A percentile compares a stretch with the other conserved stretches of the same genome.
Evolutionary conservation across 2,888 invertebrate genomes (phyloP).

Genomic region (Caenorhabditis macrosperma): DNA sequence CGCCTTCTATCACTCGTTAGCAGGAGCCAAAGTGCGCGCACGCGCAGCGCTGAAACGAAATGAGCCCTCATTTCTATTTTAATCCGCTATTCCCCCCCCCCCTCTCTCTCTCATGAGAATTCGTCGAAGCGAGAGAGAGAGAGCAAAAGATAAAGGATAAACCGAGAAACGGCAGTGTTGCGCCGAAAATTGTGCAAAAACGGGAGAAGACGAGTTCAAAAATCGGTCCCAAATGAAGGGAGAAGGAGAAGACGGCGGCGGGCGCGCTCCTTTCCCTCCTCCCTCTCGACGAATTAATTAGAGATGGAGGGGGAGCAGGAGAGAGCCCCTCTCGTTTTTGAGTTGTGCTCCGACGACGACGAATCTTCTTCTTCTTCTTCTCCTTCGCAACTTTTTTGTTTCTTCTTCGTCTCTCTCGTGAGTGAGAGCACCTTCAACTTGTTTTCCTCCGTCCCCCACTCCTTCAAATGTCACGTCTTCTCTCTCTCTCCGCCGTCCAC

Average conservation of each 20-base stretch:
- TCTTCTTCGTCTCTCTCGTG: conserved; percentile 12
- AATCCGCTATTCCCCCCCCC: conserved; percentile 8
- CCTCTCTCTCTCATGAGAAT: not conserved
- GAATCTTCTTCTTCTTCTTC: too few relatives aligned
- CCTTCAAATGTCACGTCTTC: conserved; percentile 31
- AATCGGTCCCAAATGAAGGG: conserved; percentile 6
- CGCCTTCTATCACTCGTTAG: not conserved
- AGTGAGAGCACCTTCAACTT: conserved; percentile 26
- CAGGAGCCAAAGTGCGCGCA: conserved; percentile 24
- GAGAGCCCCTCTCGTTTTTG: conserved; percentile 16
- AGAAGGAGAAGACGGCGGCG: conserved; percentile 7
- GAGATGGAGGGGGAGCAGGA: conserved; percentile 43
- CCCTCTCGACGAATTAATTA: conserved; percentile 52
- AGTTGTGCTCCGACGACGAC: conserved; percentile 16
- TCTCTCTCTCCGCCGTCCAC: not conserved
- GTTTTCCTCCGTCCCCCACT: not conserved
- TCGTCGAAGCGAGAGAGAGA: not conserved
- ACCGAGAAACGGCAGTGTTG: too few relatives aligned
- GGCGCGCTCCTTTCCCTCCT: conserved; percentile 3
- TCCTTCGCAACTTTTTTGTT: conserved; percentile 39
- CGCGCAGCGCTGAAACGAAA: not conserved
- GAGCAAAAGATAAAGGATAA: too few relatives aligned
- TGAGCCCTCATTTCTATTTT: conserved; percentile 11
- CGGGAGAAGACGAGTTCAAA: conserved; percentile 6
- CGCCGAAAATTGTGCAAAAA: not conserved